These are phyloP conservation scores for Nephrotoma appendiculata DNA, from an alignment of 2,888 invertebrate genomes.

Conservation along the genomic window DNA sequence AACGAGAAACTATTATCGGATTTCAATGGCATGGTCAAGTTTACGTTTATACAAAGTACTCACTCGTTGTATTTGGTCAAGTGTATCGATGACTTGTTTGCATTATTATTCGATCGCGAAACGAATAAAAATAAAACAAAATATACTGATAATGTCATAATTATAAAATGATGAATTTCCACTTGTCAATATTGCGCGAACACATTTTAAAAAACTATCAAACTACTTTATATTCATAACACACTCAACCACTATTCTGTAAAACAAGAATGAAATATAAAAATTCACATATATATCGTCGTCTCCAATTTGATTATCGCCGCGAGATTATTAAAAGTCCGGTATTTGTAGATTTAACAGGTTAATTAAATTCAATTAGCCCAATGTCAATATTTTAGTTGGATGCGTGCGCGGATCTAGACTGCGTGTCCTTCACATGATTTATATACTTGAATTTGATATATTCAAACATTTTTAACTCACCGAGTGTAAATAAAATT, in stretches of 20 bases:
- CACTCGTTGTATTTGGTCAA: background rate
- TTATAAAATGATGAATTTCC: background rate
- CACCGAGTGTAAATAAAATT: background rate
- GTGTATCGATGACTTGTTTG: background rate
- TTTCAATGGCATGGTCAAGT: background rate
- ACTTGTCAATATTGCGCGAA: background rate
- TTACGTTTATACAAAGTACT: background rate
- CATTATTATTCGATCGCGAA: too few relatives aligned
- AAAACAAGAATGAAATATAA: background rate
- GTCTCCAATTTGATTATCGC: background rate
- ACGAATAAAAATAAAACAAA: background rate
- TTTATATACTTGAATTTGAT: background rate
- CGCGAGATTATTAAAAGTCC: background rate
- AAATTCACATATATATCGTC: background rate
- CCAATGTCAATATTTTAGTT: background rate
- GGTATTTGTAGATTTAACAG: background rate
- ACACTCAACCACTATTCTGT: background rate
- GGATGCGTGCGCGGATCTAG: background rate
- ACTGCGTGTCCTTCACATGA: background rate
- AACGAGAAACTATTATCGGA: background rate
- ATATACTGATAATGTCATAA: background rate
- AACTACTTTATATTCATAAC: background rate
- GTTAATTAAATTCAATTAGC: background rate
- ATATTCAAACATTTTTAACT: background rate
- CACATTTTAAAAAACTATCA: background rate